Conservation (phyloP, 2,888 invertebrate species). For the Nomada lathburiana region DNA sequence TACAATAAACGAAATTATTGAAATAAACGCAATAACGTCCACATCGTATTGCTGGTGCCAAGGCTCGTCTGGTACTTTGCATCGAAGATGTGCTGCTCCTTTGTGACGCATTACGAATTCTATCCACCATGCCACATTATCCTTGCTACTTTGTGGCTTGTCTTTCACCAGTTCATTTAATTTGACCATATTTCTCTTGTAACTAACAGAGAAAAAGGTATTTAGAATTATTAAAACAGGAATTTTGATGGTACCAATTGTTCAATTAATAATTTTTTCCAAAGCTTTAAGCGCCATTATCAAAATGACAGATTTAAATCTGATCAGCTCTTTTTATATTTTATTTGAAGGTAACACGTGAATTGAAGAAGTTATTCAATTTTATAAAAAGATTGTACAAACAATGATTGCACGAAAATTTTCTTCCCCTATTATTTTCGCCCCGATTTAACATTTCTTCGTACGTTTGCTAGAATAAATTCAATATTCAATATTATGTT, state of each 20-base stretch:
- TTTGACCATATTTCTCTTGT: slow-evolving; percentile 62
- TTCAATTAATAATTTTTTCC: not conserved
- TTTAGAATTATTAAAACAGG: not conserved
- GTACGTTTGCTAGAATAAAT: not conserved
- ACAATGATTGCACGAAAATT: no score
- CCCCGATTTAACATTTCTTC: not conserved
- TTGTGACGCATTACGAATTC: slow-evolving; percentile 72
- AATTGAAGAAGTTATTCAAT: no score
- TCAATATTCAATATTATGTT: slow-evolving; percentile 6
- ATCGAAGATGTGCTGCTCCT: slow-evolving; percentile 65
- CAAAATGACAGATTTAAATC: no score
- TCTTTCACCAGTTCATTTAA: slow-evolving; percentile 49
- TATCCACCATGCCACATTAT: slow-evolving; percentile 70
- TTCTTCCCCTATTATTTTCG: not conserved
- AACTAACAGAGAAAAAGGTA: slow-evolving; percentile 46
- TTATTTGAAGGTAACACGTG: no score
- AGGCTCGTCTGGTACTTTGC: slow-evolving; percentile 51
- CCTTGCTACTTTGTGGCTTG: slow-evolving; percentile 56
- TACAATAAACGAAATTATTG: slow-evolving; percentile 30
- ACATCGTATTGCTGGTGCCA: slow-evolving; percentile 68
- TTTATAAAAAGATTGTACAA: no score
- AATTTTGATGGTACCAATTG: not conserved
- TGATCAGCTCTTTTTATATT: no score
- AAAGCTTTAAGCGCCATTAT: no score
- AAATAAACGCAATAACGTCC: slow-evolving; percentile 65